These are phyloP conservation scores for human DNA, from an alignment of 2,113 vertebrate genomes.

Conservation along the genomic window DNA sequence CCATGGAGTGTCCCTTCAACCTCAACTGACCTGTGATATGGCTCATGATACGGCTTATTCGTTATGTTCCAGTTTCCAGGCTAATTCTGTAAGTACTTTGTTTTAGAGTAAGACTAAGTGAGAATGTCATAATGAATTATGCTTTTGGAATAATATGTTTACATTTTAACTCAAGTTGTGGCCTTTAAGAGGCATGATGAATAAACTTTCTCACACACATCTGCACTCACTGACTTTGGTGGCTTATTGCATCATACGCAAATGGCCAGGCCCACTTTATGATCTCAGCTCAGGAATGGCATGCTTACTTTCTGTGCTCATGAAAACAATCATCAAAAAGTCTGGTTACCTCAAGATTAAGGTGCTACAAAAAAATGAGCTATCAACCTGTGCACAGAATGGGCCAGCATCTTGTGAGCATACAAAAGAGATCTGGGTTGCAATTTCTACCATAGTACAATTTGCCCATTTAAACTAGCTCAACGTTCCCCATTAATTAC, in stretches of 20 bases:
- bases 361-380: not conserved
- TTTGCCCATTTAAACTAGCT: constrained; percentile 20
- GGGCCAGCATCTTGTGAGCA: not conserved
- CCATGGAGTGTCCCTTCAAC: not conserved
- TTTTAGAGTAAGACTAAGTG: not conserved
- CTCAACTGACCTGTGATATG: not conserved
- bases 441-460: not conserved
- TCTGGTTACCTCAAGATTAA: not conserved
- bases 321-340: not conserved
- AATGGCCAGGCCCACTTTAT: not conserved
- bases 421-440: not conserved
- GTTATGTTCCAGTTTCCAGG: not conserved
- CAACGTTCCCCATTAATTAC: constrained; percentile 37
- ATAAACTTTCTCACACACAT: not conserved
- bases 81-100: constrained; percentile 10
- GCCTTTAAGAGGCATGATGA: not conserved
- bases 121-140: not conserved
- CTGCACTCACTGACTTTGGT: not conserved
- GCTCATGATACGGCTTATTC: not conserved
- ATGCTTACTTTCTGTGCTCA: not conserved
- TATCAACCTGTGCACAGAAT: not conserved
- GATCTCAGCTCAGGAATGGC: not conserved
- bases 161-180: not conserved
- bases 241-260: not conserved
- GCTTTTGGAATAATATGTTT: not conserved